Base-by-base conservation (phyloP, 2,888 invertebrate species). In the Drosophila affinis region DNA sequence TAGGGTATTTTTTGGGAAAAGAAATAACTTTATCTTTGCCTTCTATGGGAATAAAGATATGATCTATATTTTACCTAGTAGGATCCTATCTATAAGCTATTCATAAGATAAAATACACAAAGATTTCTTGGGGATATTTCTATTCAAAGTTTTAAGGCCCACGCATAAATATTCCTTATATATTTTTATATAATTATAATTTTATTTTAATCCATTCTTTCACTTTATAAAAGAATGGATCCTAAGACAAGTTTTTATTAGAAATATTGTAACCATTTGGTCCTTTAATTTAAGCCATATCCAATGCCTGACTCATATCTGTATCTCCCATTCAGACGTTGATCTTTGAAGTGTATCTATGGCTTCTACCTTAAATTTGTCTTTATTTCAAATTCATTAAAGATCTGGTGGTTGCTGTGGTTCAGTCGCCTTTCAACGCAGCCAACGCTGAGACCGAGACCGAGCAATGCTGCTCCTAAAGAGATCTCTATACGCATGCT, bases 341-440 rank as follows among this genome's bases (percentile, higher is more conserved):
- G 5, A 2, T 2, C 10, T 0, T 1, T 34, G 5, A 5, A 39
- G 39, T 6, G 14, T 39, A 39, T 39, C 14, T 39, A 14, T 14
- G 14, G 14, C 34, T 21, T 29, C 47, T 48, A 21, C 27, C 47
- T 21, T 21, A 17, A n/a, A 64, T 17, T 45, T 17, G 10, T 44
- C 14, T 45, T 27, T 67, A 27, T 58, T 70, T 70, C 49, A 45
- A 45, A 58, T 51, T 45, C 70, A 57, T 67, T 69, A 45, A 51
- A 57, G 45, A 34, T 57, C 49, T 46, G 70, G 59, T 58, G 70
- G 49, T 45, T 58, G 65, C 53, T 39, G 14, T 39, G 39, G 39
- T n/a, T 39, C 39, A 39, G 39, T 39, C 39, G 14, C 39, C 39
- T 39, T 39, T 34, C 14, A 34, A 12, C 21, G 18, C 32, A 34